Evolutionary conservation across 2,888 invertebrate genomes (phyloP).

Genomic region (Mythimna albipuncta): DNA sequence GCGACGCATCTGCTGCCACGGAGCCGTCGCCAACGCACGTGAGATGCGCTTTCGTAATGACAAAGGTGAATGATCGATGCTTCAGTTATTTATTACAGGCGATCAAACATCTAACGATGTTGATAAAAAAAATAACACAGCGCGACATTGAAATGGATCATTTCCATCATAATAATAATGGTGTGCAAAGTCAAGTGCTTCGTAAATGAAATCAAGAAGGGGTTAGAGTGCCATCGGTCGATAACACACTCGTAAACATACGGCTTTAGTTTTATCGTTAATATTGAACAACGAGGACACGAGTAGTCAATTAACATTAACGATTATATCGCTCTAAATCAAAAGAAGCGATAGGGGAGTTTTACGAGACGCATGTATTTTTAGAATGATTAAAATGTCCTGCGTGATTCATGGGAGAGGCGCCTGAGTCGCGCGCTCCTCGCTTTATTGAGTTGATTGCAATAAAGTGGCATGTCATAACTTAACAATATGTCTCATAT

Average conservation of each 20-base stretch:
- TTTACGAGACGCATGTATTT: conserved; percentile 68
- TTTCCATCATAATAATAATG: conserved; percentile 2
- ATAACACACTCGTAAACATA: conserved; percentile 20
- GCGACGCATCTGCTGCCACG: conserved; percentile 53
- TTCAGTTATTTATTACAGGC: conserved; percentile 69
- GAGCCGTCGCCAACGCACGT: conserved; percentile 66
- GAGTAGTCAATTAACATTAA: conserved; percentile 64
- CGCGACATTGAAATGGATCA: conserved; percentile 35
- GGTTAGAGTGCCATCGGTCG: conserved; percentile 31
- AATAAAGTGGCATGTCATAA: conserved; percentile 12
- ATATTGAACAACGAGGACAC: conserved; percentile 61
- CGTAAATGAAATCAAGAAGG: conserved; percentile 22
- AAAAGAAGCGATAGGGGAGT: conserved; percentile 64
- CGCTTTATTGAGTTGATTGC: conserved; percentile 18
- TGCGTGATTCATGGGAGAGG: conserved; percentile 66
- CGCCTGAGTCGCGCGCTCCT: conserved; percentile 56
- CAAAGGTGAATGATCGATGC: conserved; percentile 86
- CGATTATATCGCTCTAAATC: conserved; percentile 73
- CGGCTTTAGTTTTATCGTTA: conserved; percentile 37
- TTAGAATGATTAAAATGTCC: conserved; percentile 71
- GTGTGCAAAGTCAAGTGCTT: conserved; percentile 30
- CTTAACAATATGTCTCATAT: conserved; percentile 58
- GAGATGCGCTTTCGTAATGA: conserved; percentile 79
- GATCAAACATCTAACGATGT: conserved; percentile 20
- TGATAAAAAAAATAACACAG: conserved; percentile 6